Conservation (phyloP, 2,113 vertebrate species). For the Percopsis transmontana region DNA sequence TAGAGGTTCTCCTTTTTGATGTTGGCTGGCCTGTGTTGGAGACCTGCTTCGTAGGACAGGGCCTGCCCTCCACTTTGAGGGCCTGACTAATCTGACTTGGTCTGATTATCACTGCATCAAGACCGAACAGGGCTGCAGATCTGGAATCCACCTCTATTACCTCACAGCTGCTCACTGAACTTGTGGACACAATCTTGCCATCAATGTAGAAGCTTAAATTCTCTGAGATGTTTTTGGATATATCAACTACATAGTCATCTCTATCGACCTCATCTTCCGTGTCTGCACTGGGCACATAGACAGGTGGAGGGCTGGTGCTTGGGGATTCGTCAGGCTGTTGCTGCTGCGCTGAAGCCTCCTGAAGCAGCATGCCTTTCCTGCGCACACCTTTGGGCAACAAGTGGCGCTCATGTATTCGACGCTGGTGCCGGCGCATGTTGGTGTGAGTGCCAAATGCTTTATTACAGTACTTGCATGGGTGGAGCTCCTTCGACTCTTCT, state of each 20-base stretch:
- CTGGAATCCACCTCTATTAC: constrained; percentile 93
- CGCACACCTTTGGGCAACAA: constrained; percentile 94
- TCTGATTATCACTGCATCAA: constrained; percentile 88
- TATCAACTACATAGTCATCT: constrained; percentile 91
- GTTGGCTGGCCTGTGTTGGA: constrained; percentile 73
- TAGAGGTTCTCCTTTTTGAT: constrained; percentile 91
- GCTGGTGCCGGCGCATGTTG: constrained; percentile 95
- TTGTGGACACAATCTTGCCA: constrained; percentile 92
- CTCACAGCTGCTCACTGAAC: constrained; percentile 87
- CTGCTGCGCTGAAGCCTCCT: constrained; percentile 69
- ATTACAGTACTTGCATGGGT: constrained; percentile 95
- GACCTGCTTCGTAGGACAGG: constrained; percentile 75
- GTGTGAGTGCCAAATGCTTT: constrained; percentile 98
- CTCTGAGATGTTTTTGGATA: constrained; percentile 97
- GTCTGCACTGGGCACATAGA: constrained; percentile 89
- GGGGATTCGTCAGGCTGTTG: constrained; percentile 70
- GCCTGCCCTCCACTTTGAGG: constrained; percentile 80
- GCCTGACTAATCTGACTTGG: constrained; percentile 86
- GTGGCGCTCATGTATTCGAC: constrained; percentile 94
- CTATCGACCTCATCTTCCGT: constrained; percentile 91
- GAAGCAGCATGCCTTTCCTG: constrained; percentile 88
- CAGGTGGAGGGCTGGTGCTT: constrained; percentile 69
- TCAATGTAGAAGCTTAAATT: constrained; percentile 97
- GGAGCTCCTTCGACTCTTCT: constrained; percentile 89
- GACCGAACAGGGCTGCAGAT: constrained; percentile 86